Evolutionary conservation across 1,140 invertebrate genomes (phyloP).

Genomic region (Nasonia vitripennis): DNA sequence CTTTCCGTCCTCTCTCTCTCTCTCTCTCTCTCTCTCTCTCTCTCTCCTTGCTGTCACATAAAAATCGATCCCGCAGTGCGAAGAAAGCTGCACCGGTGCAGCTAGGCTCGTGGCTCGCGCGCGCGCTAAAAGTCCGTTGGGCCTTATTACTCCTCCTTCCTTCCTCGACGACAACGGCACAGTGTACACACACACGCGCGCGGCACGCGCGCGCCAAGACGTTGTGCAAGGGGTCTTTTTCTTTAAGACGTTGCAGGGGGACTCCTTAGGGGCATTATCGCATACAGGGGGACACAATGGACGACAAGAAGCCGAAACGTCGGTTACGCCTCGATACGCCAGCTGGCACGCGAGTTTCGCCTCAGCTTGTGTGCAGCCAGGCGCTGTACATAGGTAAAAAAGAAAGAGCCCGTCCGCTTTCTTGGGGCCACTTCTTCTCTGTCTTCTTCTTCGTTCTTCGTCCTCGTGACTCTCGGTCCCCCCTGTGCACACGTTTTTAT

Average conservation of each 20-base stretch:
- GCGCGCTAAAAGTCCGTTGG: constrained; percentile 47
- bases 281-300: constrained; percentile 62
- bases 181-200: constrained; percentile 56
- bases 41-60: constrained; percentile 29
- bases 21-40: constrained; percentile 21
- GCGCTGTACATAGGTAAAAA: constrained; percentile 52
- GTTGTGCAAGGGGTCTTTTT: constrained; percentile 51
- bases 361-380: constrained; percentile 49
- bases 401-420: not conserved
- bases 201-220: constrained; percentile 49
- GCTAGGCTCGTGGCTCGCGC: not conserved
- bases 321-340: constrained; percentile 73
- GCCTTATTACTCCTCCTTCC: constrained; percentile 60
- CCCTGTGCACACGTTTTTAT: not conserved
- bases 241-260: constrained; percentile 68
- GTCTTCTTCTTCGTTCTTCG: constrained; percentile 42
- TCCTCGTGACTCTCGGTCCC: constrained; percentile 11
- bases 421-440: constrained; percentile 53
- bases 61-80: constrained; percentile 1
- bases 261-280: constrained; percentile 17
- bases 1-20: not conserved
- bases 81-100: constrained; percentile 1
- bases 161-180: not conserved
- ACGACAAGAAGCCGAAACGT: constrained; percentile 73
- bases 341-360: constrained; percentile 70